phyloP scores from a whole-genome alignment of 2,113 vertebrate genomes.

The Thermophis baileyi region DNA sequence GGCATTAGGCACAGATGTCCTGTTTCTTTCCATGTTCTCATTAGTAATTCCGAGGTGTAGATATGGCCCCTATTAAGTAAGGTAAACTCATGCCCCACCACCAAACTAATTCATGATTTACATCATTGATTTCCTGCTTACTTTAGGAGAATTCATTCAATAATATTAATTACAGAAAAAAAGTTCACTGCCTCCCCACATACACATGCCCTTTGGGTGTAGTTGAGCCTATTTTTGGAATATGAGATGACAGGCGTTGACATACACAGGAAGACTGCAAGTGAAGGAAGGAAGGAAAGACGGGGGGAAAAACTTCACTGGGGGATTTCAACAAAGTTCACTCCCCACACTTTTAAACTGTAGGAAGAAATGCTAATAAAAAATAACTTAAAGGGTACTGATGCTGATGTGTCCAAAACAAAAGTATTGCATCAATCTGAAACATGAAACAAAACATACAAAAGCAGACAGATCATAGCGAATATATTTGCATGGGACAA shows the following conservation, averaged over 20 bases:
- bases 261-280: conserved; percentile 16
- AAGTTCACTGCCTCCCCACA: neutral
- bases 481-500: neutral
- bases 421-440: neutral
- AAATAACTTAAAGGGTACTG: conserved; percentile 3
- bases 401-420: neutral
- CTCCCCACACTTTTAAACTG: neutral
- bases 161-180: conserved; percentile 40
- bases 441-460: neutral
- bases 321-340: neutral
- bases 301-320: neutral
- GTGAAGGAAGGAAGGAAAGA: conserved; percentile 4
- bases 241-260: conserved; percentile 34
- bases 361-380: neutral
- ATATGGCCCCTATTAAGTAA: neutral
- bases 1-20: conserved; percentile 54
- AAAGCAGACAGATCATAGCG: neutral
- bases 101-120: conserved; percentile 23
- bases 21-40: conserved; percentile 63
- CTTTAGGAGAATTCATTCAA: conserved; percentile 47
- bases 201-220: neutral
- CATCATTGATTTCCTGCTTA: conserved; percentile 39
- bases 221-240: conserved; percentile 46
- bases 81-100: conserved; percentile 27
- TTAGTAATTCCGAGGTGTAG: conserved; percentile 5